Percentiles rank a stretch among this genome's conserved stretches.
Evolutionary conservation across 2,113 vertebrate species (phyloP).

Genomic region (Oxyura jamaicensis): DNA sequence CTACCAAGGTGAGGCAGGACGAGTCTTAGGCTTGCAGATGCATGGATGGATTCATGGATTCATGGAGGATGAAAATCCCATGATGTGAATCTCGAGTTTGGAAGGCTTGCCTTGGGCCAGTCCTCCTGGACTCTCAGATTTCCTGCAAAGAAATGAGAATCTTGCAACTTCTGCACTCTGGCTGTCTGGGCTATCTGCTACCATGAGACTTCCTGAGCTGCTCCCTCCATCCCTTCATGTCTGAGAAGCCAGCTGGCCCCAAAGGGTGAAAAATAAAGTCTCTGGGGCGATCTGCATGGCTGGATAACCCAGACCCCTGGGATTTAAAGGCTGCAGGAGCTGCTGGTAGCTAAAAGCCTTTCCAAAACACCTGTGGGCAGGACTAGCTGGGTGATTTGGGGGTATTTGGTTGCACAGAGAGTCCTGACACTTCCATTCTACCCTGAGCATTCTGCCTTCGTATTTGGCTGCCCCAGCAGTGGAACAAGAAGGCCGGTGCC

Average conservation of each 20-base stretch:
- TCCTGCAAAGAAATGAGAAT: not conserved
- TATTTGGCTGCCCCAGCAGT: not conserved
- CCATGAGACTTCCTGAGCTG: not conserved
- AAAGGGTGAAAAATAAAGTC: not conserved
- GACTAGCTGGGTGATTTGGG: not conserved
- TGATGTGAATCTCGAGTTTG: not conserved
- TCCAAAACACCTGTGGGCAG: not conserved
- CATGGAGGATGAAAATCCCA: not conserved
- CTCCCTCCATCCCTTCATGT: not conserved
- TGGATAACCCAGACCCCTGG: not conserved
- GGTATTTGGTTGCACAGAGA: not conserved
- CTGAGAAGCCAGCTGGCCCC: not conserved
- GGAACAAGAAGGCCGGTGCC: not conserved
- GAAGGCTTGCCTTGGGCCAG: not conserved
- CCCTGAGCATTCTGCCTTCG: not conserved
- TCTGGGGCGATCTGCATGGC: not conserved
- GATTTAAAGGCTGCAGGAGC: not conserved
- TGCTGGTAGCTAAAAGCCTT: not conserved
- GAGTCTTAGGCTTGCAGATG: not conserved
- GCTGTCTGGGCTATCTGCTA: not conserved
- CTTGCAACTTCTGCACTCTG: not conserved
- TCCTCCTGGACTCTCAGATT: not conserved
- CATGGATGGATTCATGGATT: not conserved
- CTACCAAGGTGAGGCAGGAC: not conserved
- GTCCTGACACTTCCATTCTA: not conserved